Evolutionary conservation across 2,888 invertebrate genomes (phyloP).

Genomic region (Arge pagana): DNA sequence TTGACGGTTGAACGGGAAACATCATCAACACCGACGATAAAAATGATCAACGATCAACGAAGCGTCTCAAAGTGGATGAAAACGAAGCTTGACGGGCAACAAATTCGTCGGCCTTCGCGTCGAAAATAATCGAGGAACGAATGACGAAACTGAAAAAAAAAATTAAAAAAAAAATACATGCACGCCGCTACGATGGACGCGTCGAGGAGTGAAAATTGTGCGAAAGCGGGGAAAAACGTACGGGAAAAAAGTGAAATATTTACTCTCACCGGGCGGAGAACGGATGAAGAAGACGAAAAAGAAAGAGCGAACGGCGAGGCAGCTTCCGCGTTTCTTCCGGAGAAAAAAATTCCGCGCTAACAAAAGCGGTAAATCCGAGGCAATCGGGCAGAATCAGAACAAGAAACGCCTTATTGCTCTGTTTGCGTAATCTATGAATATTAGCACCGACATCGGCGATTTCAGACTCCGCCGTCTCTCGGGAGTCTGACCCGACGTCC

Average conservation of each 20-base stretch:
- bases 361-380: neutral
- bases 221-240: too few species aligned
- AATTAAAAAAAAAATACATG: too few species aligned
- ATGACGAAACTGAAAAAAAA: neutral
- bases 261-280: too few species aligned
- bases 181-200: too few species aligned
- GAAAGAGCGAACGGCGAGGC: too few species aligned
- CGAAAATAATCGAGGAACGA: neutral
- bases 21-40: constrained; percentile 15
- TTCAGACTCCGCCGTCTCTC: constrained; percentile 28
- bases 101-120: constrained; percentile 1
- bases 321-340: too few species aligned
- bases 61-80: constrained; percentile 9
- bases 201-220: too few species aligned
- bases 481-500: constrained; percentile 28
- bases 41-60: constrained; percentile 7
- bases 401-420: too few species aligned
- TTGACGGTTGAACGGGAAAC: constrained; percentile 10
- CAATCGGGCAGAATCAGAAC: too few species aligned
- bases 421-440: constrained; percentile 33
- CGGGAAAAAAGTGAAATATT: too few species aligned
- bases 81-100: constrained; percentile 5
- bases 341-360: neutral
- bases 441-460: constrained; percentile 31
- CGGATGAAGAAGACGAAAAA: too few species aligned